Conservation (phyloP, 1,140 invertebrate species). For the Belonocnema kinseyi region DNA sequence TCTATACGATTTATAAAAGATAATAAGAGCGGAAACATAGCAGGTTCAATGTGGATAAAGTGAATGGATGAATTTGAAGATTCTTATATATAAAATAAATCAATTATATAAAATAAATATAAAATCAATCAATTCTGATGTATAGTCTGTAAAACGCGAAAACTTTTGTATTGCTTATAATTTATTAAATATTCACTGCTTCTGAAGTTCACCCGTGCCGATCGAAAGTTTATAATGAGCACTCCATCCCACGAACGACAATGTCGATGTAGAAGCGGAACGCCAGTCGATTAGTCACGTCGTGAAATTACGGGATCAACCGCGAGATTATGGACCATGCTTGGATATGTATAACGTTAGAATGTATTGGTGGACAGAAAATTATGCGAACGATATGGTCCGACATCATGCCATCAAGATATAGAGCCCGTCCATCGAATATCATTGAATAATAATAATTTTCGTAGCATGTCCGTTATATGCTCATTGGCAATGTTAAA, state of each 20-base stretch:
- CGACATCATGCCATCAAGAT: conserved; percentile 36
- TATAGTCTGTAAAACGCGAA: background rate
- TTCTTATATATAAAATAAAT: too few relatives aligned
- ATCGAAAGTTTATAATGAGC: conserved; percentile 26
- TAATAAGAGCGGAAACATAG: too few relatives aligned
- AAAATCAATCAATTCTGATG: too few relatives aligned
- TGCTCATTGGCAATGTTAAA: conserved; percentile 49
- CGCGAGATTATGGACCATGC: conserved; percentile 19
- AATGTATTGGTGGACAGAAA: conserved; percentile 44
- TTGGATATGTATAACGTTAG: conserved; percentile 3
- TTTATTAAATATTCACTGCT: background rate
- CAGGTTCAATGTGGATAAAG: too few relatives aligned
- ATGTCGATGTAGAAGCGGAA: conserved; percentile 22
- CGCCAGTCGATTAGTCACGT: conserved; percentile 26
- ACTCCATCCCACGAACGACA: background rate
- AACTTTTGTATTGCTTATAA: background rate
- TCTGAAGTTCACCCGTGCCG: background rate
- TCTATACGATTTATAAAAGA: too few relatives aligned
- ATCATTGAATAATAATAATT: conserved; percentile 51
- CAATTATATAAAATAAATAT: too few relatives aligned
- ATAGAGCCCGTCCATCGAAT: conserved; percentile 49
- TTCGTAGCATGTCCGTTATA: conserved; percentile 48
- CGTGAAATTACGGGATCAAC: conserved; percentile 27
- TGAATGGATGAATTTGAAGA: too few relatives aligned
- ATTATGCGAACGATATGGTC: conserved; percentile 55